Percentiles rank a stretch among this genome's conserved stretches.
Conservation (phyloP, 1,140 invertebrate species). For the Drosophila neocordata region DNA sequence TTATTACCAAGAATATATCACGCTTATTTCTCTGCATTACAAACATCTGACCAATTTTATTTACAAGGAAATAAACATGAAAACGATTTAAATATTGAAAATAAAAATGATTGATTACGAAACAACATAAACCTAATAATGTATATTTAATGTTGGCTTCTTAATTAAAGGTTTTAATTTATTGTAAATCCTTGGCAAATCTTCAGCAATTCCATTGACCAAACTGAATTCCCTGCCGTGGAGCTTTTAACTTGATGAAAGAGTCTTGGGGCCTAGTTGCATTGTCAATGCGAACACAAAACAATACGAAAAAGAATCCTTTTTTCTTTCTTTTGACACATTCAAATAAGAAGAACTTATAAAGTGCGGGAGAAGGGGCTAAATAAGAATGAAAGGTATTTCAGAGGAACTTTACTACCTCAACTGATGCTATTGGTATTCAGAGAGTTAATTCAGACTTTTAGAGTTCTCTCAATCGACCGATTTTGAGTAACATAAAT, state of each 20-base stretch:
- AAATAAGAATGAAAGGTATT: neutral
- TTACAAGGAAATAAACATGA: no score
- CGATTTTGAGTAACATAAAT: constrained; percentile 7
- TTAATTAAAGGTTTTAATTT: no score
- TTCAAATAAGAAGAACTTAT: neutral
- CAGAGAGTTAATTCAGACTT: constrained; percentile 5
- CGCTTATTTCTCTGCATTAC: no score
- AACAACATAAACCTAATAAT: no score
- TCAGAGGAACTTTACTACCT: constrained; percentile 2
- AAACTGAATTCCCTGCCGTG: constrained; percentile 5
- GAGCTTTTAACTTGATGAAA: constrained; percentile 13
- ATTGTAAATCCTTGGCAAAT: neutral
- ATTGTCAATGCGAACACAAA: constrained; percentile 8
- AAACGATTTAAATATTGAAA: no score
- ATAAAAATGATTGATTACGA: no score
- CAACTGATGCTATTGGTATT: constrained; percentile 1
- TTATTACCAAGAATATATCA: no score
- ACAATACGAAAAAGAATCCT: constrained; percentile 6
- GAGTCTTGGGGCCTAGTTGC: constrained; percentile 1
- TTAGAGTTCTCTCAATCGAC: neutral
- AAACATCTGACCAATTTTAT: no score
- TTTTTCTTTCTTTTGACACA: neutral
- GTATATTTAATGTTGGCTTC: no score
- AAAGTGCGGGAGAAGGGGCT: no score
- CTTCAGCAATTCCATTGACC: neutral